phyloP scores from a whole-genome alignment of 2,113 vertebrate species.

The Hippopotamus amphibius region DNA sequence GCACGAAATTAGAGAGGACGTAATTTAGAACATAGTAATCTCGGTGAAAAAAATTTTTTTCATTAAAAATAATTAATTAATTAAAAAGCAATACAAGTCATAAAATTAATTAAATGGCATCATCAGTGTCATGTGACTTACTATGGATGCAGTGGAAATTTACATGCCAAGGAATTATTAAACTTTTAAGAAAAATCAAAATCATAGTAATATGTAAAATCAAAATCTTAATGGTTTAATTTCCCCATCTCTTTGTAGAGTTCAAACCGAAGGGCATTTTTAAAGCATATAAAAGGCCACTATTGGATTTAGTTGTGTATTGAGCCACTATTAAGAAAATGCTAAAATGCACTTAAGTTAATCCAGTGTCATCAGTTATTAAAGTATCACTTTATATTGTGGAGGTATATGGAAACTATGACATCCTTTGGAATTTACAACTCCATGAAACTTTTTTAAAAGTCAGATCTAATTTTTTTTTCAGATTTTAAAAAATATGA shows the following conservation, averaged over 20 bases:
- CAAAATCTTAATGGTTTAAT: constrained; percentile 42
- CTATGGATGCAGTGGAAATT: not conserved
- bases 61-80: constrained; percentile 14
- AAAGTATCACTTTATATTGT: not conserved
- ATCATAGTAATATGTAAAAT: constrained; percentile 6
- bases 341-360: not conserved
- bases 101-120: constrained; percentile 50
- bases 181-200: constrained; percentile 69
- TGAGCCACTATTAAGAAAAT: constrained; percentile 26
- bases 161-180: constrained; percentile 44
- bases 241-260: not conserved
- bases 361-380: not conserved
- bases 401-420: constrained; percentile 53
- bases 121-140: constrained; percentile 25
- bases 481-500: not conserved
- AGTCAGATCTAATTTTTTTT: not conserved
- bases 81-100: constrained; percentile 43
- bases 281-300: not conserved
- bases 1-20: not conserved
- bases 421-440: not conserved
- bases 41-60: not conserved
- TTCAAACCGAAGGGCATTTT: not conserved
- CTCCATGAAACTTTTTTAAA: not conserved
- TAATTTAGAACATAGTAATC: constrained; percentile 45
- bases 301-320: not conserved